Conservation (phyloP, 2,888 invertebrate genomes). For the Nomada lathburiana region DNA sequence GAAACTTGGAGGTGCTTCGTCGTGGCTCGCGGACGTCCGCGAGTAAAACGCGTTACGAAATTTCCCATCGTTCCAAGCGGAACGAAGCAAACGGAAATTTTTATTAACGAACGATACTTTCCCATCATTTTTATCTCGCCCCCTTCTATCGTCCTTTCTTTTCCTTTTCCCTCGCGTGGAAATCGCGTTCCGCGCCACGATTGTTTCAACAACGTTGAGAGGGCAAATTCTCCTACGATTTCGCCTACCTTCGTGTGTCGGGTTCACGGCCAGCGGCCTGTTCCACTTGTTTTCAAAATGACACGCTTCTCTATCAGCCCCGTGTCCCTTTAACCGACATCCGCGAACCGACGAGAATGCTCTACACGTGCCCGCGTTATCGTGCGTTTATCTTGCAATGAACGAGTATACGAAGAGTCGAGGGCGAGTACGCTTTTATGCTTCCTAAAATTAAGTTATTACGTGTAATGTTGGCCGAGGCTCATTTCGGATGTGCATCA, state of each 20-base stretch:
- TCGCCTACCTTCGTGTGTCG: background rate
- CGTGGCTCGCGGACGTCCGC: constrained; percentile 16
- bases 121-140: too few relatives aligned
- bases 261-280: background rate
- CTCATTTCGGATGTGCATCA: constrained; percentile 31
- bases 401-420: background rate
- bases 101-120: too few relatives aligned
- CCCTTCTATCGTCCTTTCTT: background rate
- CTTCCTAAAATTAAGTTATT: constrained; percentile 27
- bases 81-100: background rate
- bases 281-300: constrained; percentile 2
- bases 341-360: background rate
- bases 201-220: background rate
- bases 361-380: background rate
- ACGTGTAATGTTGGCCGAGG: constrained; percentile 7
- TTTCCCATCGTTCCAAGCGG: constrained; percentile 5
- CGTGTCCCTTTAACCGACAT: constrained; percentile 1
- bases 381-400: background rate
- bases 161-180: too few relatives aligned
- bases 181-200: background rate
- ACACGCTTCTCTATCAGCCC: background rate
- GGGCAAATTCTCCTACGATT: background rate
- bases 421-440: background rate
- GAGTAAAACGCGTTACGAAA: constrained; percentile 29
- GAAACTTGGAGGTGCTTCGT: constrained; percentile 37